A percentile compares a stretch with the other conserved stretches of the same genome.
phyloP scores from a whole-genome alignment of 2,888 invertebrate genomes.

The Chrysolina haemoptera region DNA sequence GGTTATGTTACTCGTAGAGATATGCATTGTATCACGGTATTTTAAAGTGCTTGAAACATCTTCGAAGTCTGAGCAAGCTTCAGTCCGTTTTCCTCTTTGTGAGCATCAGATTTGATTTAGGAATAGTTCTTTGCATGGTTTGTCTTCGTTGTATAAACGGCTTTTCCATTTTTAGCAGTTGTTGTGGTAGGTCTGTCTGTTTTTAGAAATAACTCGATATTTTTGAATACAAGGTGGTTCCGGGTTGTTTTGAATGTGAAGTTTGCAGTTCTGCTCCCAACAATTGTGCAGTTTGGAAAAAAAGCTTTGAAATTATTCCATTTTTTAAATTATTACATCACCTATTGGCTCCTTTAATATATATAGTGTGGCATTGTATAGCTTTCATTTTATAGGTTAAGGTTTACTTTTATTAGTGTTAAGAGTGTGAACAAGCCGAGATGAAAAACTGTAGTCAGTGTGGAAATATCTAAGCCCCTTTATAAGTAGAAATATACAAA shows the following conservation, averaged over 20 bases:
- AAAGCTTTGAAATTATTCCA: background rate
- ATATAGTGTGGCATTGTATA: slow-evolving; percentile 24
- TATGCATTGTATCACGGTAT: background rate
- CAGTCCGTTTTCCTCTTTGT: background rate
- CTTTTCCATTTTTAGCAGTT: too few species aligned
- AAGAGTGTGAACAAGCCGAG: slow-evolving; percentile 45
- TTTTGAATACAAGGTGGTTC: too few species aligned
- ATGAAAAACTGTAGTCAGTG: slow-evolving; percentile 44
- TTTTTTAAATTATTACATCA: slow-evolving; percentile 4
- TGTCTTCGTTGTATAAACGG: too few species aligned
- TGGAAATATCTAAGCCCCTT: slow-evolving; percentile 45
- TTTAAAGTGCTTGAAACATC: background rate
- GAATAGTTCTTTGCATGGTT: too few species aligned
- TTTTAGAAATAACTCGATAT: too few species aligned
- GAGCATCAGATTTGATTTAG: background rate
- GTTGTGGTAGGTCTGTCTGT: too few species aligned
- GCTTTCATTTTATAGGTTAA: slow-evolving; percentile 31
- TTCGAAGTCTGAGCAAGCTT: background rate
- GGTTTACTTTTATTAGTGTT: slow-evolving; percentile 40
- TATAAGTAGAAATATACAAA: background rate
- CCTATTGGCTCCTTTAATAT: background rate
- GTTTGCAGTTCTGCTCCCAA: too few species aligned
- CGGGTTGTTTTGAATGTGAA: too few species aligned
- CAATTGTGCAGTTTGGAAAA: too few species aligned
- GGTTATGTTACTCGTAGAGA: slow-evolving; percentile 1